Evolutionary conservation across 2,888 invertebrate species (phyloP).

Genomic region (Zygaena filipendulae): DNA sequence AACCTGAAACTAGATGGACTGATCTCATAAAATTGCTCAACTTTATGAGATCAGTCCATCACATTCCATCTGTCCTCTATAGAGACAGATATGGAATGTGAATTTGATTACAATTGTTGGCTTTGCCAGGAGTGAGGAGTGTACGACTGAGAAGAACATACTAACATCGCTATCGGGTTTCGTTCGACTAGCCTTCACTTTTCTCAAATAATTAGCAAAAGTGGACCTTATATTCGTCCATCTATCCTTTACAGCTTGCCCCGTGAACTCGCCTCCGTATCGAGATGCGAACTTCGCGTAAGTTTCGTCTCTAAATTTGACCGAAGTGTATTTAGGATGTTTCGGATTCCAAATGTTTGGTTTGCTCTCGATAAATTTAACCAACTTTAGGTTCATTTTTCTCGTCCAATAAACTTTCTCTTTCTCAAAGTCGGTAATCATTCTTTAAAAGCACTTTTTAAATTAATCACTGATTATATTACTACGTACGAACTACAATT

Average conservation of each 20-base stretch:
- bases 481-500: too few relatives aligned
- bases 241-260: constrained; percentile 53
- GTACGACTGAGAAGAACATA: too few relatives aligned
- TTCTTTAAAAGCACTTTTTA: too few relatives aligned
- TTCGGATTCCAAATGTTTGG: constrained; percentile 56
- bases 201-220: constrained; percentile 50
- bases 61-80: too few relatives aligned
- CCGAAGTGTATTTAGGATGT: constrained; percentile 50
- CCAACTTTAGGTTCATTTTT: constrained; percentile 53
- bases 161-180: constrained; percentile 34
- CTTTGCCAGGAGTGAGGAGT: too few relatives aligned
- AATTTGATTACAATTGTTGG: too few relatives aligned
- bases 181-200: constrained; percentile 32
- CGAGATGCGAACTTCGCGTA: constrained; percentile 48
- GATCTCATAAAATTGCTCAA: too few relatives aligned
- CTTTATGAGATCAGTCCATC: too few relatives aligned
- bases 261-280: constrained; percentile 47
- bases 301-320: constrained; percentile 37
- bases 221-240: constrained; percentile 61
- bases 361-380: constrained; percentile 43
- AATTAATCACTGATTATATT: too few relatives aligned
- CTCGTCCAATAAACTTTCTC: constrained; percentile 59
- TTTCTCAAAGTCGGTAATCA: constrained; percentile 52
- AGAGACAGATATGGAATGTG: too few relatives aligned
- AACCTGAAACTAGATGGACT: too few relatives aligned